These are phyloP conservation scores for Laspeyria flexula DNA, from an alignment of 2,888 invertebrate genomes.

Conservation along the genomic window DNA sequence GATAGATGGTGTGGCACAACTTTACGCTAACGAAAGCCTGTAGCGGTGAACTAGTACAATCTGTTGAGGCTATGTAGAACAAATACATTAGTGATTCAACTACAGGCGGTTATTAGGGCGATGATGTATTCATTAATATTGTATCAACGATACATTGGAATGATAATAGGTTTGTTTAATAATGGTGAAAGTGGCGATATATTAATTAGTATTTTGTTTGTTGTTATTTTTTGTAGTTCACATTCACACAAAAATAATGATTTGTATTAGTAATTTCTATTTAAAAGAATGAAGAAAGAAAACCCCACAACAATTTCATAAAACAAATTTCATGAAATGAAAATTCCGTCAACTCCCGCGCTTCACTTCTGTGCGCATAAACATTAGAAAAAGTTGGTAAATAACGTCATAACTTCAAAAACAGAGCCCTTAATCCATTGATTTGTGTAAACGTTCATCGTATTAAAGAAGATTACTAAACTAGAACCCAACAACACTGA, in stretches of 20 bases:
- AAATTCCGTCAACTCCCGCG: too few relatives aligned
- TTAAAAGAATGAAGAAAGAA: too few relatives aligned
- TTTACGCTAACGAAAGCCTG: conserved; percentile 3
- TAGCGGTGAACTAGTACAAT: conserved; percentile 23
- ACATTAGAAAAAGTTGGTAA: too few relatives aligned
- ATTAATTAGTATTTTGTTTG: background rate
- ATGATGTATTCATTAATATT: conserved; percentile 41
- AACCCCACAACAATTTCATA: too few relatives aligned
- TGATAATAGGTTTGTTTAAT: conserved; percentile 35
- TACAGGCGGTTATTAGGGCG: conserved; percentile 35
- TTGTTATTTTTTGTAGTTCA: background rate
- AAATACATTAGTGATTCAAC: conserved; percentile 41
- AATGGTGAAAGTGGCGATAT: conserved; percentile 8
- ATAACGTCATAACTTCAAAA: background rate
- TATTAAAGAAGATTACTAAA: background rate
- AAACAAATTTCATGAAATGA: too few relatives aligned
- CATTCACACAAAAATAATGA: background rate
- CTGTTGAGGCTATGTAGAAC: conserved; percentile 28
- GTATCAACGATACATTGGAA: conserved; percentile 29
- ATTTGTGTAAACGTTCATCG: background rate
- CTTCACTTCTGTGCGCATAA: too few relatives aligned
- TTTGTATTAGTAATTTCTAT: too few relatives aligned
- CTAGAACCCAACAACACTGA: background rate
- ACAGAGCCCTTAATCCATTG: background rate
- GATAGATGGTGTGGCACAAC: conserved; percentile 60